phyloP scores from a whole-genome alignment of 2,113 vertebrate genomes.

The Abramis brama region DNA sequence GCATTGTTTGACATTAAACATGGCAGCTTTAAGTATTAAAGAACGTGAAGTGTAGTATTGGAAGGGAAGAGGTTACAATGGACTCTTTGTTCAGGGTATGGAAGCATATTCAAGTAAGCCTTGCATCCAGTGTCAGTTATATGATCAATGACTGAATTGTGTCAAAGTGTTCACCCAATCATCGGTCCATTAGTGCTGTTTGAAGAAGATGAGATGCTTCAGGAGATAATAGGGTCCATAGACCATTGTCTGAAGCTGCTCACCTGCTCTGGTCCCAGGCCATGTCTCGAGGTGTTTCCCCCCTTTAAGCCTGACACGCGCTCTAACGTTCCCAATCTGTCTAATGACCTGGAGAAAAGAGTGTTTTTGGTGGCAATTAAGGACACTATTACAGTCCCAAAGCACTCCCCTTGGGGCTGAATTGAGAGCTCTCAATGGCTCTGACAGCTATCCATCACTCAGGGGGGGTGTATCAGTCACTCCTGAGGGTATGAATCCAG shows the following conservation, averaged over 20 bases:
- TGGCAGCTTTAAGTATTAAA: not conserved
- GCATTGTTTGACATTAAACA: not conserved
- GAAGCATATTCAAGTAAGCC: not conserved
- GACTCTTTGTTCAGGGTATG: not conserved
- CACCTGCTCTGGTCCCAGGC: constrained; percentile 25
- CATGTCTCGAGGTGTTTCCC: constrained; percentile 26
- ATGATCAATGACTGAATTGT: constrained; percentile 1
- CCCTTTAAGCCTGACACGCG: constrained; percentile 43
- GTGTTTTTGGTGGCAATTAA: constrained; percentile 77
- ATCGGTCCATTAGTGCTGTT: constrained; percentile 20
- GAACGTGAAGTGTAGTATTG: not conserved
- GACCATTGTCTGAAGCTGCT: constrained; percentile 17
- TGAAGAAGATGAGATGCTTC: constrained; percentile 28
- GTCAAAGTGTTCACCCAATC: not conserved
- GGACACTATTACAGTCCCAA: constrained; percentile 75
- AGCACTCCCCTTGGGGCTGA: constrained; percentile 68
- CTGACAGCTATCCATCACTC: constrained; percentile 76
- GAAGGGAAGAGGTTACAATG: not conserved
- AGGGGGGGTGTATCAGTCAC: constrained; percentile 32
- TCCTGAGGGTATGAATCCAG: constrained; percentile 19
- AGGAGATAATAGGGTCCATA: constrained; percentile 27
- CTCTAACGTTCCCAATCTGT: constrained; percentile 66
- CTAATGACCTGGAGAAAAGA: constrained; percentile 75
- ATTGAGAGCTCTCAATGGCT: constrained; percentile 64
- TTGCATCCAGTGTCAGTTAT: not conserved